Percentiles rank a stretch among this genome's conserved stretches.
Evolutionary conservation across 2,888 invertebrate species (phyloP).

Genomic region (Metalampra italica): DNA sequence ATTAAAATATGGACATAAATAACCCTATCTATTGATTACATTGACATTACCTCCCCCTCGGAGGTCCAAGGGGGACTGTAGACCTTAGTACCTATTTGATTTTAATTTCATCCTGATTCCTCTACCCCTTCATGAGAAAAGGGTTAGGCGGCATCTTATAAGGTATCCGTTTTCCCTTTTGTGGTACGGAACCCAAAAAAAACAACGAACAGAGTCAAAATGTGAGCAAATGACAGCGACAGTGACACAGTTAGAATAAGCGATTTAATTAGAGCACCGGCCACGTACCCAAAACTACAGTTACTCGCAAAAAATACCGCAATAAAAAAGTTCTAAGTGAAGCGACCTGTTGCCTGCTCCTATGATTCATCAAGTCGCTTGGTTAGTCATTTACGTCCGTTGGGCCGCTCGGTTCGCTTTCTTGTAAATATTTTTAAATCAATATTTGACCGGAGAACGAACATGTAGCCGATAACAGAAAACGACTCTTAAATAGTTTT

Average conservation of each 20-base stretch:
- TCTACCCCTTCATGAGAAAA: too few species aligned
- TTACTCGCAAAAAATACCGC: conserved; percentile 62
- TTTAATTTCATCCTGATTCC: too few species aligned
- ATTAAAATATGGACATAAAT: too few species aligned
- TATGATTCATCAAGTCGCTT: conserved; percentile 53
- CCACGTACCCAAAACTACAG: conserved; percentile 45
- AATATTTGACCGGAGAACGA: conserved; percentile 51
- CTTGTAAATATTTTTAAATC: conserved; percentile 54
- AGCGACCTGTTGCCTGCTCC: conserved; percentile 48
- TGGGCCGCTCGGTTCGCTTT: conserved; percentile 43
- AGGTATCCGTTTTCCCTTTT: too few species aligned
- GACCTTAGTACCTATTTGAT: too few species aligned
- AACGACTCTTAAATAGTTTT: conserved; percentile 15
- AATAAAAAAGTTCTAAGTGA: conserved; percentile 59
- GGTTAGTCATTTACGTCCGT: conserved; percentile 49
- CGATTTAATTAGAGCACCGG: conserved; percentile 43
- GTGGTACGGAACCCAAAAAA: too few species aligned
- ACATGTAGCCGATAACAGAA: conserved; percentile 19
- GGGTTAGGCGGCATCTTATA: too few species aligned
- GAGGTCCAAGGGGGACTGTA: too few species aligned
- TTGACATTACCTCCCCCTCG: too few species aligned
- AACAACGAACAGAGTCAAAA: neutral
- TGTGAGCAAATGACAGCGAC: conserved; percentile 3
- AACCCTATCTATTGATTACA: too few species aligned
- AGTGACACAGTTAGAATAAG: conserved; percentile 16